Evolutionary conservation across 2,888 invertebrate genomes (phyloP), one percentile per base, ranked within the genome.

Genomic region (Drepanosiphum platanoidis): DNA sequence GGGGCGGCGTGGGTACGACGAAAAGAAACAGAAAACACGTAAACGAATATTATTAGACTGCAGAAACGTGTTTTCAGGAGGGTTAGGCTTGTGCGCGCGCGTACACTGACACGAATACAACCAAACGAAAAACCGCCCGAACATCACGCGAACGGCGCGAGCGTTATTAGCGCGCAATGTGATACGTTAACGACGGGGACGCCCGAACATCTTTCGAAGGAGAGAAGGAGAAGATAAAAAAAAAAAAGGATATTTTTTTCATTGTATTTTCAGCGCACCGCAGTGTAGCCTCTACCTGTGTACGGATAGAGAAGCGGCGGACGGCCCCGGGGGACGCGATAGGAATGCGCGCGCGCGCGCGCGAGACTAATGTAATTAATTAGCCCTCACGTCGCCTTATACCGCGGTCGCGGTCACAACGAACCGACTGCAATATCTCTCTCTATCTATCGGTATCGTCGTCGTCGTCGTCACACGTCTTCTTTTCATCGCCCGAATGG

Each of bases 321-420:
- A 8, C 11, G 32, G 34, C 68, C 68, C 68, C 32, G 68, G 30
- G 68, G 68, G 32, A 68, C 68, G 34, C 32, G 66, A 30, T 9
- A 61, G 32, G 75, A 75, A 75, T n/a, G 34, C 58, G 27, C 39
- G 42, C 52, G n/a, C 15, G 75, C 52, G 58, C 15, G 34, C 58
- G 27, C 39, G 42, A 32, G n/a, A 58, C 75, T n/a, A 58, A 52
- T 75, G 75, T 58, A 75, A 75, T 75, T 75, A 75, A 75, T 75
- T 75, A 58, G 34, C 75, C 34, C 75, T 75, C 58, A 7, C 58
- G 32, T 58, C 72, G 13, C 52, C n/a, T 13, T 34, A 30, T 32
- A 52, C 46, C 74, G 11, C 74, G 74, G 52, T 32, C 74, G 52
- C 22, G 74, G 30, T 74, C 22, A 52, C 15, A 71, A 18, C 68